Evolutionary conservation across 1,140 invertebrate species (phyloP).

Genomic region (Drosophila repletoides): DNA sequence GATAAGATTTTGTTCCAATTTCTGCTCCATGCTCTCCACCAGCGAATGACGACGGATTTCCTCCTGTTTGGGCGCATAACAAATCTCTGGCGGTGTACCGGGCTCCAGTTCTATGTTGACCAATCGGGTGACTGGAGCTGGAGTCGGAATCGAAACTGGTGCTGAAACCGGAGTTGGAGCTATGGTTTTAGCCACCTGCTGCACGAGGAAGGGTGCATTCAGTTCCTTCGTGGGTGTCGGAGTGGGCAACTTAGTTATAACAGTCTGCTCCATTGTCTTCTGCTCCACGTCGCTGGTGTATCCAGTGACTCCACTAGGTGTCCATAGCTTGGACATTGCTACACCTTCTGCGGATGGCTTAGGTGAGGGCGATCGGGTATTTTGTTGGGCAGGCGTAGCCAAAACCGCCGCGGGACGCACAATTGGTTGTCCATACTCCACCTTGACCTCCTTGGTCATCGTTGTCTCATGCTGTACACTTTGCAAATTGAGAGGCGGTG

Average conservation of each 20-base stretch:
- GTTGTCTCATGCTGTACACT: constrained; percentile 69
- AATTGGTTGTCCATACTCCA: constrained; percentile 76
- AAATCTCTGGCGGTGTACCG: constrained; percentile 86
- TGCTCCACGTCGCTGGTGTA: constrained; percentile 61
- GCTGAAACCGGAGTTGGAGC: constrained; percentile 83
- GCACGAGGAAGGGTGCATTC: constrained; percentile 84
- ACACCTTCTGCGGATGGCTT: constrained; percentile 85
- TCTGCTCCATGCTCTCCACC: constrained; percentile 85
- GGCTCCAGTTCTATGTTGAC: constrained; percentile 84
- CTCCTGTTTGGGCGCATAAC: constrained; percentile 83
- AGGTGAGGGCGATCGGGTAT: constrained; percentile 73
- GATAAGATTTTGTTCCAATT: constrained; percentile 84
- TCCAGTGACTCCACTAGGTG: constrained; percentile 55
- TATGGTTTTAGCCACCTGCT: constrained; percentile 80
- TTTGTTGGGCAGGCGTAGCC: constrained; percentile 62
- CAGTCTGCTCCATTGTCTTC: constrained; percentile 54
- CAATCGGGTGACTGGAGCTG: constrained; percentile 41
- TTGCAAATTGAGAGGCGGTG: constrained; percentile 41
- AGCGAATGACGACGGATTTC: constrained; percentile 83
- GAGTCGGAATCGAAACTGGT: constrained; percentile 51
- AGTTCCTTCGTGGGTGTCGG: constrained; percentile 81
- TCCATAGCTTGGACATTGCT: constrained; percentile 86
- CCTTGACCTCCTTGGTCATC: constrained; percentile 62
- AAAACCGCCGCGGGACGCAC: constrained; percentile 78
- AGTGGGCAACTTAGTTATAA: constrained; percentile 63